phyloP scores from a whole-genome alignment of 2,113 vertebrate species.

The Sardina pilchardus region DNA sequence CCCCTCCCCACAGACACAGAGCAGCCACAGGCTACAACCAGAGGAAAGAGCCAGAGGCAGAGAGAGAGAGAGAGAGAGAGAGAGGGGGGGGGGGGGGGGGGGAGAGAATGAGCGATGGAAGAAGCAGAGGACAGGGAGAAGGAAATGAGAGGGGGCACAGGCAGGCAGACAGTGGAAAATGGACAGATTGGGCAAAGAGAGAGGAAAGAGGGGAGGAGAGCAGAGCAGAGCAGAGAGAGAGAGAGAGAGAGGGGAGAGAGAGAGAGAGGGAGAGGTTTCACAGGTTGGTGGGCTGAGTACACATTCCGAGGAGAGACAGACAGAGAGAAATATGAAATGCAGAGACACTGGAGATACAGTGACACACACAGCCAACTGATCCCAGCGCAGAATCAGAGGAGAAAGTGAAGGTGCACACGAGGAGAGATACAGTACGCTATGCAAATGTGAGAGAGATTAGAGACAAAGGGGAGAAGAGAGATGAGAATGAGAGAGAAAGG shows the following conservation, averaged over 20 bases:
- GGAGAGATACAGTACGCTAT: not conserved
- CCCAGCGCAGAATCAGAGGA: not conserved
- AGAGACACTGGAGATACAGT: not conserved
- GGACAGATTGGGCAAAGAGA: conserved; percentile 35
- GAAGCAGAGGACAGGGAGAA: conserved; percentile 27
- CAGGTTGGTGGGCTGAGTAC: conserved; percentile 5
- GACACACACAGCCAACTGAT: not conserved
- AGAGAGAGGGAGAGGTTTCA: not conserved
- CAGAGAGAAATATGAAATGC: not conserved
- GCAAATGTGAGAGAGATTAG: conserved; percentile 44
- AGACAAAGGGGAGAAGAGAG: conserved; percentile 32
- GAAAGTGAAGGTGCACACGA: not conserved
- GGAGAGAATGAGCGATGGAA: not conserved
- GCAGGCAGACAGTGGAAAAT: conserved; percentile 55
- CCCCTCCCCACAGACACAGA: conserved; percentile 13
- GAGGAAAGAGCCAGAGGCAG: conserved; percentile 44
- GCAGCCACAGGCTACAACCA: conserved; percentile 51
- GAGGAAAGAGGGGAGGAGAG: not conserved
- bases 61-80: not conserved
- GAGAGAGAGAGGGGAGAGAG: not conserved
- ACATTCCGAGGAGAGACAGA: not conserved
- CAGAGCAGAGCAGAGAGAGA: not conserved
- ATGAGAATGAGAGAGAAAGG: conserved; percentile 33
- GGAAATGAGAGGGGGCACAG: not conserved
- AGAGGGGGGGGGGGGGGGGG: too few species aligned